Conservation (phyloP, 2,888 invertebrate species). For the Podotricha telesiphe region DNA sequence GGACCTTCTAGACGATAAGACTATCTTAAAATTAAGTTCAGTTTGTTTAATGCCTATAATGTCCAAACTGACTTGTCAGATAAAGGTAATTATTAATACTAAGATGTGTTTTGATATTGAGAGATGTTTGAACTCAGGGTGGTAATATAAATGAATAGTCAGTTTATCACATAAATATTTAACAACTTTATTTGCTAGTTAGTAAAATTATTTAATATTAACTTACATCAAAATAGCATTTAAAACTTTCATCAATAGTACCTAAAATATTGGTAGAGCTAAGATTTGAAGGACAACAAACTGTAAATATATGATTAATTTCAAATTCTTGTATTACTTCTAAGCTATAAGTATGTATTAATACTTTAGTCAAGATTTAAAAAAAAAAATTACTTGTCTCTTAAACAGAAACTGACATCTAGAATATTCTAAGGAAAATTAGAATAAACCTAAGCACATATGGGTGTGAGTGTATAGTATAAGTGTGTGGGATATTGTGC, state of each 20-base stretch:
- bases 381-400: not conserved
- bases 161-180: too few relatives aligned
- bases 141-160: not conserved
- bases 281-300: not conserved
- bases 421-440: not conserved
- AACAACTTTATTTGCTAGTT: too few relatives aligned
- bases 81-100: not conserved
- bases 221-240: too few relatives aligned
- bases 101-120: constrained; percentile 3
- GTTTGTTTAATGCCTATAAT: constrained; percentile 11
- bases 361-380: not conserved
- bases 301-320: constrained; percentile 13
- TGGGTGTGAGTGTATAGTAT: constrained; percentile 6
- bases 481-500: not conserved
- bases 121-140: not conserved
- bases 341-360: not conserved
- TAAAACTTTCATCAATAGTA: not conserved
- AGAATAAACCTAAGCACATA: not conserved
- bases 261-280: not conserved
- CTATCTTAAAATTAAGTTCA: constrained; percentile 16
- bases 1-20: constrained; percentile 71
- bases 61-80: constrained; percentile 12
- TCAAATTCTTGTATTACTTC: not conserved
- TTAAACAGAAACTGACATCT: not conserved
- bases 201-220: too few relatives aligned